phyloP scores from a whole-genome alignment of 2,888 invertebrate species.

The Phengaris alcon region DNA sequence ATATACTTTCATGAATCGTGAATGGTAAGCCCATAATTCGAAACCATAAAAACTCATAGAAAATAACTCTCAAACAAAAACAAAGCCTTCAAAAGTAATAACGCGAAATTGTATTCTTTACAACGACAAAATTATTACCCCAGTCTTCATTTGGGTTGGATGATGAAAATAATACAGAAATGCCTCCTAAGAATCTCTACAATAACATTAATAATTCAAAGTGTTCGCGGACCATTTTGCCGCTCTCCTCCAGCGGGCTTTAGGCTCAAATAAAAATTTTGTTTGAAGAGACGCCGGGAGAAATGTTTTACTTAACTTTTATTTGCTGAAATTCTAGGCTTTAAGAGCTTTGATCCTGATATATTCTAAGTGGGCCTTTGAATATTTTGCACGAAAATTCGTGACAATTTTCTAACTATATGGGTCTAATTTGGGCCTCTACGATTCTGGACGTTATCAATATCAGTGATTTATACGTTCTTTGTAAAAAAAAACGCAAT shows the following conservation, averaged over 20 bases:
- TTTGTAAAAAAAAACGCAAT: background rate
- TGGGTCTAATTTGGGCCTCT: background rate
- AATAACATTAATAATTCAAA: constrained; percentile 51
- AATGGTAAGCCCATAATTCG: constrained; percentile 15
- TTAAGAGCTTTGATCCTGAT: constrained; percentile 31
- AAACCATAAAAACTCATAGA: constrained; percentile 19
- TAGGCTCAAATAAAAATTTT: constrained; percentile 44
- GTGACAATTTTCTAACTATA: constrained; percentile 4
- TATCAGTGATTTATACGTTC: background rate
- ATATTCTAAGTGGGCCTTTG: constrained; percentile 25
- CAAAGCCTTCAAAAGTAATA: constrained; percentile 38
- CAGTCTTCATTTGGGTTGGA: constrained; percentile 43
- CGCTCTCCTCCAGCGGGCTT: constrained; percentile 41
- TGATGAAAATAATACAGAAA: constrained; percentile 46
- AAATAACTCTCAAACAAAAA: constrained; percentile 31
- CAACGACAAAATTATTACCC: constrained; percentile 40
- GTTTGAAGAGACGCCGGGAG: constrained; percentile 42
- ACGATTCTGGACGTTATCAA: background rate
- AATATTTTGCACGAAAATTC: constrained; percentile 7
- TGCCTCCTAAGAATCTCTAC: constrained; percentile 43
- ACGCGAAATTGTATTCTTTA: constrained; percentile 36
- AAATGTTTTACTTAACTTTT: constrained; percentile 41
- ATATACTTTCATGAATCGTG: background rate
- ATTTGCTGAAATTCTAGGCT: constrained; percentile 34
- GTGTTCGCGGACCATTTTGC: constrained; percentile 43